Conservation (phyloP, 2,113 vertebrate genomes). For the Marcusenius ussheri region DNA sequence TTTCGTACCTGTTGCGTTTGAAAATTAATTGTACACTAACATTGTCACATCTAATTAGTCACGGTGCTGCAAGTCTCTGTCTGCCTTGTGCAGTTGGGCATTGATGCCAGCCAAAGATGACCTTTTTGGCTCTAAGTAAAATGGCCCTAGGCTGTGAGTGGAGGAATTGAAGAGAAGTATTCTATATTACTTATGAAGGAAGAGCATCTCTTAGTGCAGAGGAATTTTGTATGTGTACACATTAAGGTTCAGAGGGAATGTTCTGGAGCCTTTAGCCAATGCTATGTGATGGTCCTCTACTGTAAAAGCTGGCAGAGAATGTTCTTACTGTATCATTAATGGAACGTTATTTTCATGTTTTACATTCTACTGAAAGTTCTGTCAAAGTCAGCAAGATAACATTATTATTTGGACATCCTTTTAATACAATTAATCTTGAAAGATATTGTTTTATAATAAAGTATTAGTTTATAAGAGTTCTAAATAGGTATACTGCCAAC, state of each 20-base stretch:
- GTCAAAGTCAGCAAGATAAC: not conserved
- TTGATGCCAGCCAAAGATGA: not conserved
- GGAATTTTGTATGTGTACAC: not conserved
- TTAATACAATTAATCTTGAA: not conserved
- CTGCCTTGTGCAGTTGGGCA: not conserved
- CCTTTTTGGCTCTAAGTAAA: not conserved
- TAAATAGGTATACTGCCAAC: not conserved
- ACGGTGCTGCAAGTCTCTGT: not conserved
- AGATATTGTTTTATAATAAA: not conserved
- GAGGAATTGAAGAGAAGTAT: not conserved
- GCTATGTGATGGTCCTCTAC: not conserved
- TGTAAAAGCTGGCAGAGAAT: not conserved
- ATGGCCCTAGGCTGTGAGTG: not conserved
- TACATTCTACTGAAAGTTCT: not conserved
- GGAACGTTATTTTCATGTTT: not conserved
- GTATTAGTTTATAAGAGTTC: not conserved
- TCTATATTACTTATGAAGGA: not conserved
- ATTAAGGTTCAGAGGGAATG: not conserved
- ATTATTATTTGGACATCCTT: not conserved
- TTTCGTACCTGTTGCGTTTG: not conserved
- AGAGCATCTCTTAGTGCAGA: not conserved
- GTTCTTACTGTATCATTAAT: not conserved
- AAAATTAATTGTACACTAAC: conserved; percentile 2
- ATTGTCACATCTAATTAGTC: conserved; percentile 1
- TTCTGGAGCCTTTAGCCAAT: not conserved